A percentile compares a stretch with the other conserved stretches of the same genome.
These are phyloP conservation scores for Grapholita molesta DNA, from an alignment of 1,140 invertebrate genomes.

Conservation along the genomic window DNA sequence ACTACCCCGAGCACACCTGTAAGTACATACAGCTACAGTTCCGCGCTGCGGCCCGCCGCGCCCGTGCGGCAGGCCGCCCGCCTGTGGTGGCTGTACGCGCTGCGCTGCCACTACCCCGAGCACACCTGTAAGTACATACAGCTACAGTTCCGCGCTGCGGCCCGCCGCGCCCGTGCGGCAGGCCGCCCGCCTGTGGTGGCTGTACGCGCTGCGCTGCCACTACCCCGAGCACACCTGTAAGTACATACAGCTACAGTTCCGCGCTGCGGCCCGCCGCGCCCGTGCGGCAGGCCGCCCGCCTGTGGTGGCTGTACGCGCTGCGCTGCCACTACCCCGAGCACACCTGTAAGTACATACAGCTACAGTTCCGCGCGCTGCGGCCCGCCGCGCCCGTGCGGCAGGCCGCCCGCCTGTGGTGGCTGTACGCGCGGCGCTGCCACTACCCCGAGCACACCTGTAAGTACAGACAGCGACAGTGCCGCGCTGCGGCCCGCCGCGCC, in stretches of 20 bases:
- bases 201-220: slow-evolving; percentile 88
- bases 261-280: slow-evolving; percentile 81
- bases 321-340: slow-evolving; percentile 80
- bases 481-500: slow-evolving; percentile 81
- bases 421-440: slow-evolving; percentile 88
- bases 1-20: slow-evolving; percentile 74
- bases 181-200: slow-evolving; percentile 91
- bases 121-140: slow-evolving; percentile 55
- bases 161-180: slow-evolving; percentile 80
- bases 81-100: slow-evolving; percentile 95
- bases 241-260: no score
- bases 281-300: slow-evolving; percentile 81
- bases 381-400: slow-evolving; percentile 80
- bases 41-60: slow-evolving; percentile 81
- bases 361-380: slow-evolving; percentile 82
- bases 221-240: slow-evolving; percentile 65
- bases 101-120: slow-evolving; percentile 81
- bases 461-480: no score
- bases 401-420: slow-evolving; percentile 91
- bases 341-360: slow-evolving; percentile 53
- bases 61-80: slow-evolving; percentile 81
- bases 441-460: slow-evolving; percentile 65
- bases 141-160: slow-evolving; percentile 82
- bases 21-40: no score
- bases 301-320: slow-evolving; percentile 95